Percentiles rank a stretch among this genome's conserved stretches.
These are phyloP conservation scores for Eucera pruinosa DNA, from an alignment of 2,888 invertebrate species.

Conservation along the genomic window DNA sequence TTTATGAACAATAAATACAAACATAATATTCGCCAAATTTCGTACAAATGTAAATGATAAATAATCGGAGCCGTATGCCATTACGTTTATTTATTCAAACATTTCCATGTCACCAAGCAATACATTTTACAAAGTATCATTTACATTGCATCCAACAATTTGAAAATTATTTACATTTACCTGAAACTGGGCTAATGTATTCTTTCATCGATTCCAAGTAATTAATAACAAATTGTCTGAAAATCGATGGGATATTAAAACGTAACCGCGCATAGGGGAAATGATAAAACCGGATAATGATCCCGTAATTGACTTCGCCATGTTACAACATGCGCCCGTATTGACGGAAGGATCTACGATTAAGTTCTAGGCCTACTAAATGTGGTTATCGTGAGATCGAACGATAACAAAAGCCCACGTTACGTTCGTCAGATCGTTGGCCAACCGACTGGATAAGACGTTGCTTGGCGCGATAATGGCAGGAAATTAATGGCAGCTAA, in stretches of 20 bases:
- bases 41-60: too few species aligned
- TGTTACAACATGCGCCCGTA: constrained; percentile 9
- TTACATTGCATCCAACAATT: too few species aligned
- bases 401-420: constrained; percentile 49
- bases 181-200: too few species aligned
- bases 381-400: constrained; percentile 16
- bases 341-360: constrained; percentile 29
- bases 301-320: not conserved
- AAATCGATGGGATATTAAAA: not conserved
- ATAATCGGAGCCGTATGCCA: too few species aligned
- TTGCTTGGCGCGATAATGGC: constrained; percentile 58
- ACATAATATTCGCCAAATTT: too few species aligned
- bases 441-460: constrained; percentile 58
- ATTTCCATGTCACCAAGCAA: too few species aligned
- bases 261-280: constrained; percentile 1
- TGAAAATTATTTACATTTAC: too few species aligned
- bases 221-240: not conserved
- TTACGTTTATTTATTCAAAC: too few species aligned
- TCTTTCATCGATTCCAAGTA: too few species aligned
- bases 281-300: constrained; percentile 9
- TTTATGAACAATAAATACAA: too few species aligned
- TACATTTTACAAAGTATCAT: not conserved
- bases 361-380: constrained; percentile 21
- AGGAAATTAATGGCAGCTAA: constrained; percentile 64
- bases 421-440: constrained; percentile 37